A percentile compares a stretch with the other conserved stretches of the same genome.
phyloP scores from a whole-genome alignment of 2,888 invertebrate genomes.

The Chrysodeixis includens region DNA sequence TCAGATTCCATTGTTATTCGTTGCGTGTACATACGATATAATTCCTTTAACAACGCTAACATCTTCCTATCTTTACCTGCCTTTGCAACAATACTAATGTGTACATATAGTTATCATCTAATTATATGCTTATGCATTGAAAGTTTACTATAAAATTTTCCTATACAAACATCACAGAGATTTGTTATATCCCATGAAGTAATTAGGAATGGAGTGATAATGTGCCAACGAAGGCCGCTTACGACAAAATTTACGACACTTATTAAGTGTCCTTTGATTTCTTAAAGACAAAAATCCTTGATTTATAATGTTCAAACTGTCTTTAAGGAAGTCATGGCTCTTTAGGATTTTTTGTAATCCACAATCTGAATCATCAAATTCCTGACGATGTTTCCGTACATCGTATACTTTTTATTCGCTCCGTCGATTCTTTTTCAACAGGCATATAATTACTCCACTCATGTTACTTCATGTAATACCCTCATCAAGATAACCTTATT shows the following conservation, averaged over 20 bases:
- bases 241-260: background rate
- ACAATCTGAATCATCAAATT: background rate
- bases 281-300: background rate
- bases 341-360: background rate
- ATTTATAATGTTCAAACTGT: background rate
- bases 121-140: constrained; percentile 77
- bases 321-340: background rate
- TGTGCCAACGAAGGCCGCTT: background rate
- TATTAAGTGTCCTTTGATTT: no score
- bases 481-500: constrained; percentile 75
- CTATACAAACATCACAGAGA: constrained; percentile 87
- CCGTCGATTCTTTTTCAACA: background rate
- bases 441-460: background rate
- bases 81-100: constrained; percentile 68
- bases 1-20: constrained; percentile 14
- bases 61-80: constrained; percentile 61
- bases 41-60: constrained; percentile 58
- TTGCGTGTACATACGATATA: constrained; percentile 21
- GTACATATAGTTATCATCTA: constrained; percentile 61
- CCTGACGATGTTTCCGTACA: no score
- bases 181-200: constrained; percentile 72
- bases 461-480: constrained; percentile 67
- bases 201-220: constrained; percentile 6
- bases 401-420: background rate
- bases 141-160: constrained; percentile 74